Percentiles rank a stretch among this genome's conserved stretches.
Evolutionary conservation across 2,888 invertebrate species (phyloP).

Genomic region (Gortyna flavago): DNA sequence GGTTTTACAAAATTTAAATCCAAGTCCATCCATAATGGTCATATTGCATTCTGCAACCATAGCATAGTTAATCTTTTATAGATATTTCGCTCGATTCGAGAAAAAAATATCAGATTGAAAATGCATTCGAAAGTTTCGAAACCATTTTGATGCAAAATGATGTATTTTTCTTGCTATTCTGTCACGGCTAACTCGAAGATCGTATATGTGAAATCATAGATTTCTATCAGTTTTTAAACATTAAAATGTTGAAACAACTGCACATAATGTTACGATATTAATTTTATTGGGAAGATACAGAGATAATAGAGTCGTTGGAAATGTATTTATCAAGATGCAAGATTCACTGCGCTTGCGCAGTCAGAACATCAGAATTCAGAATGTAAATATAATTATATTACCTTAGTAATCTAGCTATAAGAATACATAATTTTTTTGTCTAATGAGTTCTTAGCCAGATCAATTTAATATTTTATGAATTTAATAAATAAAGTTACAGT

Average conservation of each 20-base stretch:
- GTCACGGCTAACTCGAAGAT: slow-evolving; percentile 14
- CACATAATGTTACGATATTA: slow-evolving; percentile 8
- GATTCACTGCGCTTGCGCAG: slow-evolving; percentile 13
- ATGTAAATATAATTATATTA: background rate
- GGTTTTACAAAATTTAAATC: slow-evolving; percentile 13
- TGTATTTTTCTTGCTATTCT: background rate
- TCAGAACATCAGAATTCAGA: background rate
- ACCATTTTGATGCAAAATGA: background rate
- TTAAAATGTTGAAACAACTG: slow-evolving; percentile 20
- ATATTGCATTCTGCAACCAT: background rate
- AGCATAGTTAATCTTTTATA: no score
- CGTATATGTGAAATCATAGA: background rate
- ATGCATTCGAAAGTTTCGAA: slow-evolving; percentile 17
- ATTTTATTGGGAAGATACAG: slow-evolving; percentile 15
- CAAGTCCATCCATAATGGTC: background rate
- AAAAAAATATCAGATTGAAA: background rate
- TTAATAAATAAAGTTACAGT: background rate
- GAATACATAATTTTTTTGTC: background rate
- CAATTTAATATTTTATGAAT: background rate
- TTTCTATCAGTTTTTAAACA: slow-evolving; percentile 25
- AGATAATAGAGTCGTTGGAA: slow-evolving; percentile 11
- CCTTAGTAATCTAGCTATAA: no score
- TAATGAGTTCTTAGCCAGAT: background rate
- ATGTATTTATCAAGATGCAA: slow-evolving; percentile 22
- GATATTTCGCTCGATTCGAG: background rate